phyloP scores from a whole-genome alignment of 2,888 invertebrate species.

The Dichetophora obliterata region DNA sequence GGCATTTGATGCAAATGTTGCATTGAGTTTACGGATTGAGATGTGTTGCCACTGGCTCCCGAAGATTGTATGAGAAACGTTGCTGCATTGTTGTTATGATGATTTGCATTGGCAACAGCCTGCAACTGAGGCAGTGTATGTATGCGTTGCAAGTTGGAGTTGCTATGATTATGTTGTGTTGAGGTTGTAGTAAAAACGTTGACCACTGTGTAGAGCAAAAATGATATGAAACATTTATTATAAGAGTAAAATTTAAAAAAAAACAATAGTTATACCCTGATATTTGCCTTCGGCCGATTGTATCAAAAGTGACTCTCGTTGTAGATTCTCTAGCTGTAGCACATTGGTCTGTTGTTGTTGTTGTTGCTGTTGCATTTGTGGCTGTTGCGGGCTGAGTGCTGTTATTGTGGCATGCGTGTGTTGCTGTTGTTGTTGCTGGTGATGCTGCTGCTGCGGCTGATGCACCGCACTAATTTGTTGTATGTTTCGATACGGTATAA shows the following conservation, averaged over 20 bases:
- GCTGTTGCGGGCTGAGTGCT: background rate
- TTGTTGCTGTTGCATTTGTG: constrained; percentile 5
- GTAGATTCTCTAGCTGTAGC: constrained; percentile 59
- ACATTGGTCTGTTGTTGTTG: constrained; percentile 50
- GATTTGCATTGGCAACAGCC: constrained; percentile 47
- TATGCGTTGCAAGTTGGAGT: constrained; percentile 52
- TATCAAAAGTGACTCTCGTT: constrained; percentile 62
- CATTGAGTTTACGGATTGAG: constrained; percentile 37
- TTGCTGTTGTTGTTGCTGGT: constrained; percentile 30
- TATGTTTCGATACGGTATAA: constrained; percentile 39
- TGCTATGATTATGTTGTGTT: constrained; percentile 46
- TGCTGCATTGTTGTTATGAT: constrained; percentile 28
- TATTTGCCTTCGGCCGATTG: constrained; percentile 64
- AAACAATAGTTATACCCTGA: constrained; percentile 66
- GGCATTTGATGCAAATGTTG: constrained; percentile 46
- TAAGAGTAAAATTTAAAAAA: constrained; percentile 49
- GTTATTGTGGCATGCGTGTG: background rate
- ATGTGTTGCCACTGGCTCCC: constrained; percentile 36
- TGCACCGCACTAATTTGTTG: constrained; percentile 37
- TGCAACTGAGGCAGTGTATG: constrained; percentile 52
- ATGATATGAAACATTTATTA: background rate
- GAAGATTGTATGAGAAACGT: constrained; percentile 45
- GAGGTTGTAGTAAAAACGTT: constrained; percentile 59
- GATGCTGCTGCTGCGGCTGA: constrained; percentile 22
- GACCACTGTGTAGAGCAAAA: constrained; percentile 54